Base-by-base conservation (phyloP, 2,113 vertebrate species). In the Erythrocercus mccallii region DNA sequence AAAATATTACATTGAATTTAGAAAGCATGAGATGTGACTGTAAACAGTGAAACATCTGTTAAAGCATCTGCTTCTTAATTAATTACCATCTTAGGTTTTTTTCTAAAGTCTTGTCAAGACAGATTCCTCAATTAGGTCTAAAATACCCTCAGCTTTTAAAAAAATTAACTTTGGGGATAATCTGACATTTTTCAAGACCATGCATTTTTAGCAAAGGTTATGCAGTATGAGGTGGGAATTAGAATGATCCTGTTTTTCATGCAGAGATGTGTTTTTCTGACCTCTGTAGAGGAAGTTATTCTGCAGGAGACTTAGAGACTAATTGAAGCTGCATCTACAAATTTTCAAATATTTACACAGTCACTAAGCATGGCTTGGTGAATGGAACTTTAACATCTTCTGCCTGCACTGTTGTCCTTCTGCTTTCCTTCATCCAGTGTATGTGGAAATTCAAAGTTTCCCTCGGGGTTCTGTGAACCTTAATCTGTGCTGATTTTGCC, bases 31-130 rank as follows among this genome's bases (percentile, higher is more conserved):
- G 78, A 76, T 80, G 38, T 66, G 80, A 72, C 66, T 69, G 58
- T 35, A 90, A 79, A 77, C 74, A 79, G 38, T 11, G 21, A 83
- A 96, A 95, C 97, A 97, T 95, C 97, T 97, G 97, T 56, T 94
- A 81, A 68, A 65, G 51, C 97, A 97, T 87, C 94, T 97, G 96
- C 79, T 91, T 91, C 83, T 68, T 95, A 96, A 97, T 84, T 96
- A 97, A 97, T 95, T 71, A 57, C 53, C 25, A 70, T 62, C 47
- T 90, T n/a, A 10, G 7, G 0, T 28, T 40, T 70, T 51, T 83
- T 81, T 8, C 35, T 40, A 14, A 90, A 53, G 61, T n/a, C 60
- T 65, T 84, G 47, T 94, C 45, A 85, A 81, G 85, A 24, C 44
- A 38, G 31, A 92, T 64, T 81, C 31, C 66, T 61, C 62, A 90